These are phyloP conservation scores for Drosophila pachea DNA, from an alignment of 1,140 invertebrate genomes.

Conservation along the genomic window DNA sequence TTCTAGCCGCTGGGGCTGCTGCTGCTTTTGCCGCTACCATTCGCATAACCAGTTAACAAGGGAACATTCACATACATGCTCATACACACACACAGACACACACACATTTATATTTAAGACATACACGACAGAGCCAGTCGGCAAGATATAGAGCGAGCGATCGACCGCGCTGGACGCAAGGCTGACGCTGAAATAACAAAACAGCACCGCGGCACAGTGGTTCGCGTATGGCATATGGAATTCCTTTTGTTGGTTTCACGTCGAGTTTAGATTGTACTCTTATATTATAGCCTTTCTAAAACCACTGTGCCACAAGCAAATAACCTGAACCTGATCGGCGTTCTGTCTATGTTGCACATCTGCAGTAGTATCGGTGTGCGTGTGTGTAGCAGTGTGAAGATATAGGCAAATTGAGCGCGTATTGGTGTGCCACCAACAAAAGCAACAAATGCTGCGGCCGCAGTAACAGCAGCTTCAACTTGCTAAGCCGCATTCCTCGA, in stretches of 20 bases:
- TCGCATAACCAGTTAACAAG: slow-evolving; percentile 73
- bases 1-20: slow-evolving; percentile 60
- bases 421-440: slow-evolving; percentile 17
- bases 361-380: slow-evolving; percentile 30
- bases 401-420: slow-evolving; percentile 16
- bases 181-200: slow-evolving; percentile 32
- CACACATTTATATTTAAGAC: too few species aligned
- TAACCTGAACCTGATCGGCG: slow-evolving; percentile 63
- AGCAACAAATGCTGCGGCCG: slow-evolving; percentile 1
- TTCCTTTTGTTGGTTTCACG: too few species aligned
- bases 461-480: slow-evolving; percentile 50
- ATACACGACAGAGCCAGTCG: slow-evolving; percentile 13
- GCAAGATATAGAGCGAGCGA: slow-evolving; percentile 27
- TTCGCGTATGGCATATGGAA: too few species aligned
- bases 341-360: slow-evolving; percentile 45
- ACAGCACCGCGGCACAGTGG: slow-evolving; percentile 38
- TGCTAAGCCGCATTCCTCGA: slow-evolving; percentile 67
- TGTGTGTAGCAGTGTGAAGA: slow-evolving; percentile 9
- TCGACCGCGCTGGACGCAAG: background rate
- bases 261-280: too few species aligned
- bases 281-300: too few species aligned
- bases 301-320: slow-evolving; percentile 49
- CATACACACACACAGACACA: slow-evolving; percentile 27
- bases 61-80: slow-evolving; percentile 22
- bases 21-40: slow-evolving; percentile 41